Conservation (phyloP, 2,888 invertebrate species). For the Lydus trimaculatus region DNA sequence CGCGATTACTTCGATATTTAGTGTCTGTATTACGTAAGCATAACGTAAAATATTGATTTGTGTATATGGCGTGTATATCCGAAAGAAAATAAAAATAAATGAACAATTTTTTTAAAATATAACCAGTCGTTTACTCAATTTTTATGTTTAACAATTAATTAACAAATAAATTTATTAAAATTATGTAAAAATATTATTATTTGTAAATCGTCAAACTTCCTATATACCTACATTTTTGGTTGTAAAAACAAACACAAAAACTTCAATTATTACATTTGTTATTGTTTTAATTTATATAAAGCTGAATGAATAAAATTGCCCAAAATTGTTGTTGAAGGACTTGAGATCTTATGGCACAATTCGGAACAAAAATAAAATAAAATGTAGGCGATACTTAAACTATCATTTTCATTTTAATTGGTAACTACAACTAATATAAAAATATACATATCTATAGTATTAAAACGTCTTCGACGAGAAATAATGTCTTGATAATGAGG, state of each 20-base stretch:
- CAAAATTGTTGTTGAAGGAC: background rate
- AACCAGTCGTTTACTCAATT: background rate
- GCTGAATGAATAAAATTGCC: background rate
- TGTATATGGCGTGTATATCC: background rate
- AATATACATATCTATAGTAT: constrained; percentile 30
- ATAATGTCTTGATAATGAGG: constrained; percentile 24
- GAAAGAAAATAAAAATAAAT: background rate
- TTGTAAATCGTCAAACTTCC: background rate
- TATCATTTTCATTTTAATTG: constrained; percentile 12
- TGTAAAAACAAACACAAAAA: constrained; percentile 27
- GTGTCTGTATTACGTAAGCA: background rate
- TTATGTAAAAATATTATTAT: background rate
- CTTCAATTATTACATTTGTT: constrained; percentile 23
- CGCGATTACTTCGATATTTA: background rate
- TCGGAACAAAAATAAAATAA: constrained; percentile 3
- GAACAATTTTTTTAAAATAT: background rate
- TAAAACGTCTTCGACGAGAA: constrained; percentile 23
- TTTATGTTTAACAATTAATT: background rate
- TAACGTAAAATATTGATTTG: background rate
- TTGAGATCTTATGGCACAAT: constrained; percentile 3
- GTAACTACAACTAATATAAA: constrained; percentile 34
- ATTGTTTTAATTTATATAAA: background rate
- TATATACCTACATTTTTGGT: background rate
- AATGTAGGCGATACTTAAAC: background rate
- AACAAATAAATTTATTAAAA: background rate